Evolutionary conservation across 1,140 invertebrate genomes (phyloP).

Genomic region (Mycetomoellerius zeteki): DNA sequence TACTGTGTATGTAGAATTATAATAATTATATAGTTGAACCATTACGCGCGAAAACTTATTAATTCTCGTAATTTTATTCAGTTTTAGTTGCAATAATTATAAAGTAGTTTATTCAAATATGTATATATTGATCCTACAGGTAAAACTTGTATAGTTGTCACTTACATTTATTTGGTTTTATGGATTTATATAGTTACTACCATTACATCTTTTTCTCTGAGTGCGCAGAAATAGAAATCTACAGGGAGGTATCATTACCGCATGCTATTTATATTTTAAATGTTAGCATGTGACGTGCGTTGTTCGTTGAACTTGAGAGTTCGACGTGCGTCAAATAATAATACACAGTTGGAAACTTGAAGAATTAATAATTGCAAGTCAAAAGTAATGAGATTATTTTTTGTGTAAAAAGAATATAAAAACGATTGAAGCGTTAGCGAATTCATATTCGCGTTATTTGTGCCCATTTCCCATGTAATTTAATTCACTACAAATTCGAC

Average conservation of each 20-base stretch:
- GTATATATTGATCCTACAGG: too few species aligned
- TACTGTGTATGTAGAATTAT: too few species aligned
- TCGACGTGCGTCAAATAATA: conserved; percentile 3
- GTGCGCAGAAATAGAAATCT: neutral
- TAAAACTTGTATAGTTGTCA: too few species aligned
- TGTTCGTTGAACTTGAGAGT: neutral
- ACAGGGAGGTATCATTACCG: neutral
- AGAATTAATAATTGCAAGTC: neutral
- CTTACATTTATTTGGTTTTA: too few species aligned
- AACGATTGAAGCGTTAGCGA: neutral
- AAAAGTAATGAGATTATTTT: neutral
- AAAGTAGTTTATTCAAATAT: too few species aligned
- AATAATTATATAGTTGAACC: too few species aligned
- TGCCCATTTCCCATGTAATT: neutral
- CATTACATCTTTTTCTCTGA: too few species aligned
- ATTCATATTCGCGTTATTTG: neutral
- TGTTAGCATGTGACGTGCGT: neutral
- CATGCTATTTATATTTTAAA: neutral
- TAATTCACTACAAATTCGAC: neutral
- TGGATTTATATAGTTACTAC: too few species aligned
- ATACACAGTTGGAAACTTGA: neutral
- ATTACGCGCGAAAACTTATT: too few species aligned
- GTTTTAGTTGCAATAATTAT: too few species aligned
- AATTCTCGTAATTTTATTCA: too few species aligned
- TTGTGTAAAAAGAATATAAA: neutral